Percentiles rank a stretch among this genome's conserved stretches.
Conservation (phyloP, 1,140 invertebrate genomes). For the Grapholita molesta region DNA sequence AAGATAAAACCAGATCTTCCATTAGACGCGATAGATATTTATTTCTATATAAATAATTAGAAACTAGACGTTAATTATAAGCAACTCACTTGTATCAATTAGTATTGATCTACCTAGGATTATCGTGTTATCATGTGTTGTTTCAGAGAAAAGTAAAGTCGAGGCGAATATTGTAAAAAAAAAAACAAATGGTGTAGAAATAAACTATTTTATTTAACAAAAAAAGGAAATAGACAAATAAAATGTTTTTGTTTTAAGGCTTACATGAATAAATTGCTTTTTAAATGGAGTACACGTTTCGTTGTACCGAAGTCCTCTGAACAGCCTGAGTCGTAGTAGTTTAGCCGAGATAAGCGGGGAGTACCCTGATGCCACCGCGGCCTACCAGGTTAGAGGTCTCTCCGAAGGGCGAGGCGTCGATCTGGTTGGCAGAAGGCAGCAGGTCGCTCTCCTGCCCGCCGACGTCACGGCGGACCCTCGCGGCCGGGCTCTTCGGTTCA, state of each 20-base stretch:
- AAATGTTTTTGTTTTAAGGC: background rate
- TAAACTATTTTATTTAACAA: background rate
- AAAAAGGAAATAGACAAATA: background rate
- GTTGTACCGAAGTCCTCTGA: background rate
- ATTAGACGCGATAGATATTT: background rate
- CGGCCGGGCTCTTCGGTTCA: conserved; percentile 27
- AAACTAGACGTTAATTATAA: background rate
- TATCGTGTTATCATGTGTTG: background rate
- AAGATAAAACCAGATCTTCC: background rate
- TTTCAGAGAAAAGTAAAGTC: background rate
- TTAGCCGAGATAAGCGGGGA: conserved; percentile 65
- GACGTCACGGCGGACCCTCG: conserved; percentile 44
- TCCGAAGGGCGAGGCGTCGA: conserved; percentile 53
- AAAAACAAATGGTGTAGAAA: background rate
- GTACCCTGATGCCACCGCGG: conserved; percentile 58
- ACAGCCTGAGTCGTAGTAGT: background rate
- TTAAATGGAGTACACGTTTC: background rate
- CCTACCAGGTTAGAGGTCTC: conserved; percentile 48
- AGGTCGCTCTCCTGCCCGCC: conserved; percentile 62
- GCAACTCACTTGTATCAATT: background rate
- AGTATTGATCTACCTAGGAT: background rate
- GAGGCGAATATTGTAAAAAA: background rate
- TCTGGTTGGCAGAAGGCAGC: conserved; percentile 50
- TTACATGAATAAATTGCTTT: background rate
- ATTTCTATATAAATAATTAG: background rate